These are phyloP conservation scores for Brachypodius melanocephalos DNA, from an alignment of 2,113 vertebrate species.

Conservation along the genomic window DNA sequence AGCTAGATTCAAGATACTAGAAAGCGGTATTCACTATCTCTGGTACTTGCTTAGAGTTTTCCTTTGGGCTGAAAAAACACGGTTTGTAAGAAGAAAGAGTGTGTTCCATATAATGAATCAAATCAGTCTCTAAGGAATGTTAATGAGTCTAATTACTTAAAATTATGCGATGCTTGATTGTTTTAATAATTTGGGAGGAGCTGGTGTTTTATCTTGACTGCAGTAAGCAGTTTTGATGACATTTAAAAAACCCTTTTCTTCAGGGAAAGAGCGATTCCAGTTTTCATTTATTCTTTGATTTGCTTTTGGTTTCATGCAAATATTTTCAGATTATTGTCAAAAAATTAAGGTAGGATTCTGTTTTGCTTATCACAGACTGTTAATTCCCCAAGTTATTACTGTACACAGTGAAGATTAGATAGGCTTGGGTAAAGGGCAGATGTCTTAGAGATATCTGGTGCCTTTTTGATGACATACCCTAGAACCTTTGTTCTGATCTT, in stretches of 20 bases:
- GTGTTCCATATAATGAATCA: conserved; percentile 23
- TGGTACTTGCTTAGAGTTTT: neutral
- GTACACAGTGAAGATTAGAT: conserved; percentile 19
- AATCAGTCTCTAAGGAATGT: conserved; percentile 56
- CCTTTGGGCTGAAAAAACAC: conserved; percentile 16
- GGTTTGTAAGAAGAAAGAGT: neutral
- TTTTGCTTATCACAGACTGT: conserved; percentile 22
- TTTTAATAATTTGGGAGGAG: conserved; percentile 68
- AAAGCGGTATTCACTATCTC: neutral
- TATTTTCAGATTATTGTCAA: conserved; percentile 32
- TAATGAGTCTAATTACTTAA: conserved; percentile 69
- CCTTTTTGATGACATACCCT: neutral
- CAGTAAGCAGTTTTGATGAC: conserved; percentile 36
- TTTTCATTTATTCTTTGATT: conserved; percentile 39
- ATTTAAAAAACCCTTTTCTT: conserved; percentile 9
- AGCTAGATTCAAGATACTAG: neutral
- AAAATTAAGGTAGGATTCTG: conserved; percentile 43
- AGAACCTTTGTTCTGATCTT: conserved; percentile 56
- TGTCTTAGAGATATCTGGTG: conserved; percentile 11
- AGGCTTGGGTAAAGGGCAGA: conserved; percentile 43
- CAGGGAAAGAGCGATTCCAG: neutral
- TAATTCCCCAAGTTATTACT: conserved; percentile 39
- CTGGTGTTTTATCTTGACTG: conserved; percentile 47
- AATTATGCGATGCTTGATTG: conserved; percentile 61
- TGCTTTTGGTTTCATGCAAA: conserved; percentile 1